Percentiles rank a stretch among this genome's conserved stretches.
phyloP scores from a whole-genome alignment of 2,888 invertebrate species.

The Saturnia japonica region DNA sequence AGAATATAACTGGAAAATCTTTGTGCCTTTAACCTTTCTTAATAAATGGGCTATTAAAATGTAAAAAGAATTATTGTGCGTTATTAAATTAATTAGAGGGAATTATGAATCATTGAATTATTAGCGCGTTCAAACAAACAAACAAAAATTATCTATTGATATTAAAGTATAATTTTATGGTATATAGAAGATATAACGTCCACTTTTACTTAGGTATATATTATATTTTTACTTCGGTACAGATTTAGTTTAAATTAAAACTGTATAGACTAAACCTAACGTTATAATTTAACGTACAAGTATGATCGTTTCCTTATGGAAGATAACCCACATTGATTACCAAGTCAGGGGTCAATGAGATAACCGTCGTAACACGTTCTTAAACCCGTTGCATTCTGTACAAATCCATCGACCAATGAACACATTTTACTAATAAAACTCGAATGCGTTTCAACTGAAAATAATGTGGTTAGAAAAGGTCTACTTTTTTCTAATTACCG shows the following conservation, averaged over 20 bases:
- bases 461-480: background rate
- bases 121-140: no score
- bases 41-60: no score
- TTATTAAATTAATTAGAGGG: no score
- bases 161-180: no score
- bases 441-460: conserved; percentile 23
- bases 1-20: no score
- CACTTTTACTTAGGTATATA: no score
- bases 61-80: no score
- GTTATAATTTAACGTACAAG: conserved; percentile 12
- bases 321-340: conserved; percentile 61
- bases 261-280: conserved; percentile 15
- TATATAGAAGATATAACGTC: no score
- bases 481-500: background rate
- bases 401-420: conserved; percentile 15
- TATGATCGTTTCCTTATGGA: conserved; percentile 36
- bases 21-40: no score
- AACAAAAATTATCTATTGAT: no score
- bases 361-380: conserved; percentile 30
- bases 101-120: no score
- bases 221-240: no score
- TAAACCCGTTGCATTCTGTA: conserved; percentile 26
- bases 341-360: conserved; percentile 61
- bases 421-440: conserved; percentile 13
- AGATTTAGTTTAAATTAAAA: background rate